Percentiles rank a stretch among this genome's conserved stretches.
Conservation (phyloP, 1,140 invertebrate species). For the Hycleus cichorii region DNA sequence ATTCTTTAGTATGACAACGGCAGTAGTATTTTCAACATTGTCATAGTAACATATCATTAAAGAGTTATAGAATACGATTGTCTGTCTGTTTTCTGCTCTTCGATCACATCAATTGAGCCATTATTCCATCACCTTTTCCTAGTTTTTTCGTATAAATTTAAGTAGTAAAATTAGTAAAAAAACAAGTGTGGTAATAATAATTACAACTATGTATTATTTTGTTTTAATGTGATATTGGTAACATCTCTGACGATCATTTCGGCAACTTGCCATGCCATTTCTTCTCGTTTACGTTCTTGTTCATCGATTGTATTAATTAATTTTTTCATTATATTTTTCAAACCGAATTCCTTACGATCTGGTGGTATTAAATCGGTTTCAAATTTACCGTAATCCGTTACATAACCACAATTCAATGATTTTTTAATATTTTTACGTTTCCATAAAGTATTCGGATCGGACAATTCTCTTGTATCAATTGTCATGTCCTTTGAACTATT, state of each 20-base stretch:
- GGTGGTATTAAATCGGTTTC: conserved; percentile 82
- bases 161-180: background rate
- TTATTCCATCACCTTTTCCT: background rate
- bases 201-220: conserved; percentile 5
- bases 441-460: conserved; percentile 81
- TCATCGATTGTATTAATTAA: conserved; percentile 73
- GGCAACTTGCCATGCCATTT: conserved; percentile 89
- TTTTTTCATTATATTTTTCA: conserved; percentile 65
- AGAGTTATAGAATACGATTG: too few species aligned
- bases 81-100: too few species aligned
- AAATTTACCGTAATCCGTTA: conserved; percentile 80
- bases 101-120: too few species aligned
- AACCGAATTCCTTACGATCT: conserved; percentile 53
- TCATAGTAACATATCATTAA: too few species aligned
- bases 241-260: conserved; percentile 93
- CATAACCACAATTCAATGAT: conserved; percentile 68
- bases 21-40: too few species aligned
- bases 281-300: conserved; percentile 83
- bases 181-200: background rate
- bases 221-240: conserved; percentile 69
- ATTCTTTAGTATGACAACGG: too few species aligned
- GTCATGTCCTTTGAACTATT: conserved; percentile 53
- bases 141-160: background rate
- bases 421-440: conserved; percentile 55
- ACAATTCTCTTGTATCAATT: conserved; percentile 71